Evolutionary conservation across 2,888 invertebrate species (phyloP).

Genomic region (Graphium colonna): DNA sequence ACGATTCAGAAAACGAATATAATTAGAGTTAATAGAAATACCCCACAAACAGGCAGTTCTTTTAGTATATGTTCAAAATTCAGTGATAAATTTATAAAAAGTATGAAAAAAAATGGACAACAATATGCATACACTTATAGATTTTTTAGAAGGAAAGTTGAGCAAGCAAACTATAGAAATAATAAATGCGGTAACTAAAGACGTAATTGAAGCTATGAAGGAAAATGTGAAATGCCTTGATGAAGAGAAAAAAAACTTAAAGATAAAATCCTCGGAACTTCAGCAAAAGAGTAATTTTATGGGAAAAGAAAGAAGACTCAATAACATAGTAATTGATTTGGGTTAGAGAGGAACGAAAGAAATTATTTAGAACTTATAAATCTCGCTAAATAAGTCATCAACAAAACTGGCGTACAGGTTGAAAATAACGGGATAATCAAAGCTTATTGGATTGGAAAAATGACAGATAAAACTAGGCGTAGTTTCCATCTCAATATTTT

Average conservation of each 20-base stretch:
- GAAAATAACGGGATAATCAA: background rate
- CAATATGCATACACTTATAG: background rate
- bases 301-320: slow-evolving; percentile 1
- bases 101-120: background rate
- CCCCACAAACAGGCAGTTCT: too few species aligned
- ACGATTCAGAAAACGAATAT: too few species aligned
- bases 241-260: background rate
- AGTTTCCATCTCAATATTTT: slow-evolving; percentile 10
- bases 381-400: background rate
- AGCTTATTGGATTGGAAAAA: slow-evolving; percentile 17
- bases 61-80: too few species aligned
- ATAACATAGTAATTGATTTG: background rate
- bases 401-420: too few species aligned
- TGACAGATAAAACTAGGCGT: slow-evolving; percentile 11
- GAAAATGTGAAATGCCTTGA: too few species aligned
- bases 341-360: background rate
- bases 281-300: background rate
- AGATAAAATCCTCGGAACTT: background rate
- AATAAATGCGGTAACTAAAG: background rate
- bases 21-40: too few species aligned
- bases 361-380: background rate
- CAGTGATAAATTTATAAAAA: too few species aligned
- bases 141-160: background rate
- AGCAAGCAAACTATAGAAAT: background rate
- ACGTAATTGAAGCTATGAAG: too few species aligned